phyloP scores from a whole-genome alignment of 2,113 vertebrate species.

The Chloropsis hardwickii region DNA sequence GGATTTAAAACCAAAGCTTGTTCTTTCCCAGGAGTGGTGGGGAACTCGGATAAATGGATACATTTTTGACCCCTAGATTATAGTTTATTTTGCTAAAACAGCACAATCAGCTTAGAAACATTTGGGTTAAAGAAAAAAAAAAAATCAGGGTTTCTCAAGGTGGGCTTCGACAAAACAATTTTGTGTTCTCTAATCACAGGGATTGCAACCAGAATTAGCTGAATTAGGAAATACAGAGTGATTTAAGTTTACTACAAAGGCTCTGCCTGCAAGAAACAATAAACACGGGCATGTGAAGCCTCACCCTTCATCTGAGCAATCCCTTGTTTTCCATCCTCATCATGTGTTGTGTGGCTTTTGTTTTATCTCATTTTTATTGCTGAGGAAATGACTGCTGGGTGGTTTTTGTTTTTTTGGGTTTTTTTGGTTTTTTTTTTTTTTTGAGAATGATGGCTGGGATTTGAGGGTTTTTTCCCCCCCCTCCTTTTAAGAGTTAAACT shows the following conservation, averaged over 20 bases:
- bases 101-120: background rate
- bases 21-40: background rate
- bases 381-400: background rate
- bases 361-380: background rate
- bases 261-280: background rate
- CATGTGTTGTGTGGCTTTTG: background rate
- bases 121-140: background rate
- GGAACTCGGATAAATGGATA: background rate
- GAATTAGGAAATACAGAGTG: background rate
- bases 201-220: background rate
- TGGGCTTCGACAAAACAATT: background rate
- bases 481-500: background rate
- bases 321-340: background rate
- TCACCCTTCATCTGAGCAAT: background rate
- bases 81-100: constrained; percentile 9
- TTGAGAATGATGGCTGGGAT: background rate
- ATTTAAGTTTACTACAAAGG: background rate
- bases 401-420: too few species aligned
- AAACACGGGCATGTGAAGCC: background rate
- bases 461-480: fast-evolving
- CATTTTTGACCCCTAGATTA: background rate
- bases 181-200: background rate
- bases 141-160: background rate
- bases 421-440: background rate
- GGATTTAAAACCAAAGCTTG: background rate